phyloP scores from a whole-genome alignment of 1,140 invertebrate species.

The Aradophagus sp. region DNA sequence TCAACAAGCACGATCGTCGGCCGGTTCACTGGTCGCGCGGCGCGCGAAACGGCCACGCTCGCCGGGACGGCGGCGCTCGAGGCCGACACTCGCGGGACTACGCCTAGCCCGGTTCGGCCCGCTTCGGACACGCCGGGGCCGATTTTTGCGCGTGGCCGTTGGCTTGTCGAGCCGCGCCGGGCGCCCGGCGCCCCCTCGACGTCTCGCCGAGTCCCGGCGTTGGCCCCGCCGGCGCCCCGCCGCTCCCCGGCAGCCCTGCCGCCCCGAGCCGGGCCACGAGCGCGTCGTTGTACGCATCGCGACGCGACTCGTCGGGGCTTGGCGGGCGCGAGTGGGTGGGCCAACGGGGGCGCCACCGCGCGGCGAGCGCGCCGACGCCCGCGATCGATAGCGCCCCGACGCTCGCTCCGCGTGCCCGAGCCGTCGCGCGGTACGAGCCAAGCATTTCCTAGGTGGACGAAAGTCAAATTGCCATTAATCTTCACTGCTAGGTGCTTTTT shows the following conservation, averaged over 20 bases:
- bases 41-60: slow-evolving; percentile 58
- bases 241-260: slow-evolving; percentile 13
- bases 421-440: slow-evolving; percentile 61
- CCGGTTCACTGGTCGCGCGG: too few species aligned
- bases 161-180: slow-evolving; percentile 63
- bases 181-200: slow-evolving; percentile 59
- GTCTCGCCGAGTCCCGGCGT: slow-evolving; percentile 37
- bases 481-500: too few species aligned
- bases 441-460: too few species aligned
- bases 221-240: slow-evolving; percentile 13
- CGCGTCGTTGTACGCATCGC: slow-evolving; percentile 48
- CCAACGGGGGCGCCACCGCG: slow-evolving; percentile 66
- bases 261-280: slow-evolving; percentile 22
- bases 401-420: slow-evolving; percentile 46
- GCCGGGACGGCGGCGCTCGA: slow-evolving; percentile 13
- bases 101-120: neutral
- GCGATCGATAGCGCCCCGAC: slow-evolving; percentile 61
- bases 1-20: too few species aligned
- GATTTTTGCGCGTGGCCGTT: slow-evolving; percentile 21
- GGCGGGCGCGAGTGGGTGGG: slow-evolving; percentile 32
- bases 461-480: too few species aligned
- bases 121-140: neutral
- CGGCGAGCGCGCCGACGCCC: slow-evolving; percentile 68
- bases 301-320: slow-evolving; percentile 20
- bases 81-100: slow-evolving; percentile 5